Evolutionary conservation across 2,113 vertebrate genomes (phyloP).

Genomic region (Isurus oxyrinchus): DNA sequence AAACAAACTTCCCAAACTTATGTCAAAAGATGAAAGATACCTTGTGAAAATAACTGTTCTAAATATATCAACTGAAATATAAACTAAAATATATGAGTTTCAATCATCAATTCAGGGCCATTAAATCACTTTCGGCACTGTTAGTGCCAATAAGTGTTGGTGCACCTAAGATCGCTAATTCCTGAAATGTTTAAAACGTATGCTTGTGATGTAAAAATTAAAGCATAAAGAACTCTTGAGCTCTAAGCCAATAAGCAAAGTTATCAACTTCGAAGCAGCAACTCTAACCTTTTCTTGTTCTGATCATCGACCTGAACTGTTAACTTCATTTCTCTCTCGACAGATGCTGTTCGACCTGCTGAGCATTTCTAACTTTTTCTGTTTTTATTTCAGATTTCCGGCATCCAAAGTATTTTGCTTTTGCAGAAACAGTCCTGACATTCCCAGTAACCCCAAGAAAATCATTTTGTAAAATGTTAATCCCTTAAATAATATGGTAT

Average conservation of each 20-base stretch:
- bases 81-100: neutral
- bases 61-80: neutral
- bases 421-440: neutral
- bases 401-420: neutral
- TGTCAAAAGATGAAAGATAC: neutral
- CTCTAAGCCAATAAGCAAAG: neutral
- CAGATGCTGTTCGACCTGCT: neutral
- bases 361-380: neutral
- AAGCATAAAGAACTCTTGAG: neutral
- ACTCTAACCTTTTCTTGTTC: neutral
- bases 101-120: neutral
- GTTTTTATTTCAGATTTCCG: neutral
- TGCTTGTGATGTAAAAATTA: neutral
- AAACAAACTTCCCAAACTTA: neutral
- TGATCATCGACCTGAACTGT: neutral
- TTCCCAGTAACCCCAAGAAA: neutral
- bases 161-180: neutral
- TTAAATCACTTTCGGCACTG: neutral
- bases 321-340: neutral
- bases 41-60: neutral
- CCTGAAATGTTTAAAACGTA: neutral
- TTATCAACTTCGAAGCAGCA: neutral
- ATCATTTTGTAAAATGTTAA: neutral
- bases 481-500: neutral
- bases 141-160: neutral